Base-by-base conservation (phyloP, 92 coral and sea anemone genomes). In the Parazoanthus swiftii region DNA sequence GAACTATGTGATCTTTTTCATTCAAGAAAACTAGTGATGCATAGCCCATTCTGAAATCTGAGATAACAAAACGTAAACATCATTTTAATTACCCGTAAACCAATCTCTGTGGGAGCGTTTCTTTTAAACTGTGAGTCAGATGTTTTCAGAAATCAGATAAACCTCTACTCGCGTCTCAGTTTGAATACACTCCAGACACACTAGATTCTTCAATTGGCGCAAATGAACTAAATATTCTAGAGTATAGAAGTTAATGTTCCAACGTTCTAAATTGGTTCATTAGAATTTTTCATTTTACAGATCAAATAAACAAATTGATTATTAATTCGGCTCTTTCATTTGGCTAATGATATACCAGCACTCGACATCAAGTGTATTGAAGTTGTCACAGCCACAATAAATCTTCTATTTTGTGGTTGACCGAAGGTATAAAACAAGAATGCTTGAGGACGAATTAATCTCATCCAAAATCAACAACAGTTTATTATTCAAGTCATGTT, bases 251-350 rank as follows among this genome's bases (percentile, higher is more conserved):
- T n/a, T n/a, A 54, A 18, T 14, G 79, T 68, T 83, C 29, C 79
- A 72, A 71, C 29, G 66, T 44, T 25, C 29, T 13, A 70, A 10
- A 43, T 84, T 75, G 46, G 63, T 42, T 88, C 35, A 88, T 88
- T 88, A 77, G 90, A 88, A 88, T 88, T 77, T 88, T 88, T 88
- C 90, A 88, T 88, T 88, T 88, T 76, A 36, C 79, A 79, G 48
- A 65, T 15, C 78, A 71, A 77, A 88, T 81, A 88, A 88, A 77
- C 90, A 70, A 70, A 58, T 46, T 42, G 72, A 39, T 75, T 51
- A 65, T 79, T 65, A 46, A 56, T 88, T 50, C 82, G 7, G 50
- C 33, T 88, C 77, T 43, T 88, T 70, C 58, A 66, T 78, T 79
- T 78, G 25, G 66, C 23, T 48, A 50, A 71, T 68, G 59, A 71